phyloP scores from a whole-genome alignment of 64 coral and sea anemone genomes.

The Acropora tenuis region DNA sequence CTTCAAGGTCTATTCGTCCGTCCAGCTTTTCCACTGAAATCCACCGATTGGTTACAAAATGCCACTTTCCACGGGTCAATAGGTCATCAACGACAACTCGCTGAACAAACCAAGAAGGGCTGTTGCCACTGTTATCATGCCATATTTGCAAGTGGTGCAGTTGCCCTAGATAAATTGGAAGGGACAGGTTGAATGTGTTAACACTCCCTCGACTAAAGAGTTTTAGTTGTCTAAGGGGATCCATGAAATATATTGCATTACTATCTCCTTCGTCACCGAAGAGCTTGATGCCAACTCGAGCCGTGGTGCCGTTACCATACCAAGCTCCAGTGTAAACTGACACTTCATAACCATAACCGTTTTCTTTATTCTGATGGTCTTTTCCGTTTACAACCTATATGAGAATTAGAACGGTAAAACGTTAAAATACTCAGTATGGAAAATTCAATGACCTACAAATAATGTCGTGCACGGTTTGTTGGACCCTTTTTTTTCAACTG shows the following conservation, averaged over 20 bases:
- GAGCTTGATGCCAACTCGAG: conserved; percentile 28
- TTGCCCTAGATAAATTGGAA: conserved; percentile 35
- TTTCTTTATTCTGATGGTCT: background rate
- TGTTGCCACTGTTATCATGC: conserved; percentile 54
- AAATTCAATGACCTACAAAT: too few species aligned
- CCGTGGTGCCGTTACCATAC: conserved; percentile 51
- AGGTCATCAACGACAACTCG: conserved; percentile 23
- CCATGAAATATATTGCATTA: conserved; percentile 38
- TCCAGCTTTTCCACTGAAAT: conserved; percentile 52
- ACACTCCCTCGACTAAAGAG: conserved; percentile 59
- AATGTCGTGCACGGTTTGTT: too few species aligned
- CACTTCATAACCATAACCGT: conserved; percentile 22
- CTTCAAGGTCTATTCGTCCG: conserved; percentile 23
- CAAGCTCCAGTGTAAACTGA: conserved; percentile 65
- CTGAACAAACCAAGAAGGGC: conserved; percentile 65
- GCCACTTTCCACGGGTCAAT: conserved; percentile 29
- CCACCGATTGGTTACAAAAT: conserved; percentile 62
- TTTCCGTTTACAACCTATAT: background rate
- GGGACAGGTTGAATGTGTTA: conserved; percentile 34
- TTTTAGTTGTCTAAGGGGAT: conserved; percentile 2
- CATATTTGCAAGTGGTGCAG: conserved; percentile 35
- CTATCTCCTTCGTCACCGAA: conserved; percentile 21
- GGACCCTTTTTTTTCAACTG: too few species aligned
- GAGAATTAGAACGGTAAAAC: background rate
- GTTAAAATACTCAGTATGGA: too few species aligned